Percentiles rank a stretch among this genome's conserved stretches.
Conservation (phyloP, 2,797 vertebrate genomes). For the Acanthopagrus latus region DNA sequence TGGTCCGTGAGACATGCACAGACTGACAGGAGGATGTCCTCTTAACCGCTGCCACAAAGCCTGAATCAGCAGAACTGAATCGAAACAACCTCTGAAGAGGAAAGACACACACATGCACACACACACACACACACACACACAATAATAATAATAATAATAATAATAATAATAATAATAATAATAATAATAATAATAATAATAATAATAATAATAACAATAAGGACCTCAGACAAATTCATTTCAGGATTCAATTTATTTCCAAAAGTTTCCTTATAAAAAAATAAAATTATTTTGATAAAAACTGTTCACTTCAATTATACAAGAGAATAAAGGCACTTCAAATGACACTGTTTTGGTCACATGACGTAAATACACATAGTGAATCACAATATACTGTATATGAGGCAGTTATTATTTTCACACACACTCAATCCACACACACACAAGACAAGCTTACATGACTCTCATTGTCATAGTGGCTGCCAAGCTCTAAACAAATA, state of each 20-base stretch:
- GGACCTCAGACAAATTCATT: not conserved
- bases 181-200: not conserved
- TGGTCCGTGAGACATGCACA: not conserved
- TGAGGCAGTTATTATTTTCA: not conserved
- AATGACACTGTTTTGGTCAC: not conserved
- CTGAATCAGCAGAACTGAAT: not conserved
- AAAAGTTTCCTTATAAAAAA: constrained; percentile 18
- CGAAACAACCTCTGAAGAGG: not conserved
- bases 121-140: not conserved
- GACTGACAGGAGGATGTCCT: not conserved
- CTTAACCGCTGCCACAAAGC: not conserved
- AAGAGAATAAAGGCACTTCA: constrained; percentile 14
- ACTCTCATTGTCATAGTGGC: not conserved
- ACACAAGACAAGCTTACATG: constrained; percentile 8
- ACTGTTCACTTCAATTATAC: constrained; percentile 33
- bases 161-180: not conserved
- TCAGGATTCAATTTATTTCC: constrained; percentile 24
- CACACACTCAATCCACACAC: constrained; percentile 8
- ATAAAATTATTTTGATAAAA: constrained; percentile 30
- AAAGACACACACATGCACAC: constrained; percentile 10
- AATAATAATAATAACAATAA: not conserved
- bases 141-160: no score
- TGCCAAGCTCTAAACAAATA: not conserved
- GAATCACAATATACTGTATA: constrained; percentile 7
- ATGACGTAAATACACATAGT: not conserved